Base-by-base conservation (phyloP, 1,140 invertebrate species). In the Drosophila ficusphila region DNA sequence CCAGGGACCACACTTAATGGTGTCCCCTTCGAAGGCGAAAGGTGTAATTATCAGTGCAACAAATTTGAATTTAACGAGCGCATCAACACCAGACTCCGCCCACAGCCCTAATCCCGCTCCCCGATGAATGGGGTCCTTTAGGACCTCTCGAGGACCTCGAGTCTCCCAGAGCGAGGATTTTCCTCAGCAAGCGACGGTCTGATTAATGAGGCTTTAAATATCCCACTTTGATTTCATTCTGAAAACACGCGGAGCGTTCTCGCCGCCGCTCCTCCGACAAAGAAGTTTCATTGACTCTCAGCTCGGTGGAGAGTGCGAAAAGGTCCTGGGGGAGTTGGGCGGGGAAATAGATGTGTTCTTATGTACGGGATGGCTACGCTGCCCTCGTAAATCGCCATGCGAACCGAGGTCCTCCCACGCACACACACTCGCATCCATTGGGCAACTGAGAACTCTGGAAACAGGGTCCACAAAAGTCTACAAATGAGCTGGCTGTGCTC, bases 131-230 rank as follows among this genome's bases (percentile, higher is more conserved):
- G 60, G 31, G 19, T 36, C 46, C 52, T 53, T 79, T 44, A 64
- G 52, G 62, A 57, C 54, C 54, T 48, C 46, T 57, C 14, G 6
- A 65, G 56, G 57, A 48, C 41, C 61, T 29, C 14, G 6, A 38
- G 19, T 47, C 62, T 41, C 58, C 53, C 29, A 41, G 52, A 29
- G 38, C 47, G 29, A 51, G 47, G 27, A 58, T 58, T 56, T 54
- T 42, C 18, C 47, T 52, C 33, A 31, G 61, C 69, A 38, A 60
- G 76, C 53, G 54, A 44, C 54, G 46, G 67, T 49, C 81, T 90
- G 86, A 90, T 90, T 90, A 90, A 90, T 90, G 86, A 90, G 86
- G 81, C 86, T 82, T 90, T 90, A 90, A 90, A 90, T 90, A 90
- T 90, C 77, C 86, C 86, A 90, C 86, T 90, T 90, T 90, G 86